Evolutionary conservation across 2,888 invertebrate species (phyloP), one percentile per base, ranked within the genome.

Genomic region (Synanthedon formicaeformis): DNA sequence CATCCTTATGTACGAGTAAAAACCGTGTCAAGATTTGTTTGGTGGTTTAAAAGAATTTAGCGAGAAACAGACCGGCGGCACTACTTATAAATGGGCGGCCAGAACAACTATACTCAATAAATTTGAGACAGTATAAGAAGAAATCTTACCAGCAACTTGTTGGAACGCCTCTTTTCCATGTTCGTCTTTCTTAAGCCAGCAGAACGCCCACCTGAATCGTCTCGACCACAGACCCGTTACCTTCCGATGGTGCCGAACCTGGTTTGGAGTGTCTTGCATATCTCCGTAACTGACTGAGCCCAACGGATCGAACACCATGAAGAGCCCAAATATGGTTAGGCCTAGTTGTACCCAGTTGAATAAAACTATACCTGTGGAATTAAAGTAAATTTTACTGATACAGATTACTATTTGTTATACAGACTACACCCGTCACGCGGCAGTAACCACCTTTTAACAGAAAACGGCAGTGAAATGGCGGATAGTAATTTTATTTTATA

Each of bases 291-390:
- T 88, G 50, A 88, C 88, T 0, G 92, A 91, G 4, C 95, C 95
- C 58, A 95, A 78, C 0, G 95, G 95, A 73, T 96, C 96, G 74
- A 96, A 95, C 50, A 95, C 92, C 76, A 95, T 85, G 50, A 92
- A 92, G 50, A 95, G 84, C 0, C 93, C 94, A 63, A 95, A 90
- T 27, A 95, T 81, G 3, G 93, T 92, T 11, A 93, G 82, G 1
- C 92, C 91, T 53, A 94, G 89, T 52, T 95, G 89, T 16, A 93
- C 90, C 95, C 95, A 96, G 68, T 94, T 94, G 75, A 93, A 93
- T 51, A 95, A 87, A 0, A 95, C 93, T 62, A 94, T 89, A 57
- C 92, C 93, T 91, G 78, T 41, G 78, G 77, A 13, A 5, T 23
- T 34, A 34, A 10, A 34, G 34, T 8, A 34, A 8, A 34, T 34